These are phyloP conservation scores for Cephalopterus ornatus DNA, from an alignment of 2,113 vertebrate species.

Conservation along the genomic window DNA sequence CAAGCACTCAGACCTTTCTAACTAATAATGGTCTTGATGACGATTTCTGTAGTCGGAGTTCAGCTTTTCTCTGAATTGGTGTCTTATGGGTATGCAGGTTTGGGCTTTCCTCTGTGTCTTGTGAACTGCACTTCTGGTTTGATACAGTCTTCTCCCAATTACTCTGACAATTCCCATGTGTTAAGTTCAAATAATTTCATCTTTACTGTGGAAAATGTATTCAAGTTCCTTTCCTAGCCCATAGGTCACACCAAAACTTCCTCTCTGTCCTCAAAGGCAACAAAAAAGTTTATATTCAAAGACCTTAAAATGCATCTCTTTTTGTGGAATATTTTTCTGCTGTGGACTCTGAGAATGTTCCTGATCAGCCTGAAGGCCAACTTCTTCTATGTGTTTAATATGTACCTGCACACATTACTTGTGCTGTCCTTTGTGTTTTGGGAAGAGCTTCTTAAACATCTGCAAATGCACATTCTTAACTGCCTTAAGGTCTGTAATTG, in stretches of 20 bases:
- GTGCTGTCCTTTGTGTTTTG: not conserved
- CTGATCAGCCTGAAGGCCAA: not conserved
- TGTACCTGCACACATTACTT: not conserved
- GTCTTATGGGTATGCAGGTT: not conserved
- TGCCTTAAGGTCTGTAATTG: not conserved
- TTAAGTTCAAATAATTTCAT: not conserved
- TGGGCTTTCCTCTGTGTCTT: not conserved
- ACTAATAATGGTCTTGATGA: not conserved
- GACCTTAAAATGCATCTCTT: not conserved
- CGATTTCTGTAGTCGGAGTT: not conserved
- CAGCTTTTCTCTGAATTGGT: not conserved
- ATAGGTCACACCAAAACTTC: not conserved
- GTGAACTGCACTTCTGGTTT: not conserved
- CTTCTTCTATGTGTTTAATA: not conserved
- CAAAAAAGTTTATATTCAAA: not conserved
- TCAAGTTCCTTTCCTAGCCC: not conserved
- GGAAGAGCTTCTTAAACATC: not conserved
- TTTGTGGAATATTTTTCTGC: not conserved
- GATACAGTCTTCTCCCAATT: not conserved
- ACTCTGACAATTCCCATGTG: not conserved
- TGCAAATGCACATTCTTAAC: not conserved
- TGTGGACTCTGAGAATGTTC: not conserved
- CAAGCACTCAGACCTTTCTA: not conserved
- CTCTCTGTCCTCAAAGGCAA: not conserved
- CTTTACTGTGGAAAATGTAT: not conserved